Evolutionary conservation across 1,140 invertebrate genomes (phyloP).

Genomic region (Glossosoma conforme): DNA sequence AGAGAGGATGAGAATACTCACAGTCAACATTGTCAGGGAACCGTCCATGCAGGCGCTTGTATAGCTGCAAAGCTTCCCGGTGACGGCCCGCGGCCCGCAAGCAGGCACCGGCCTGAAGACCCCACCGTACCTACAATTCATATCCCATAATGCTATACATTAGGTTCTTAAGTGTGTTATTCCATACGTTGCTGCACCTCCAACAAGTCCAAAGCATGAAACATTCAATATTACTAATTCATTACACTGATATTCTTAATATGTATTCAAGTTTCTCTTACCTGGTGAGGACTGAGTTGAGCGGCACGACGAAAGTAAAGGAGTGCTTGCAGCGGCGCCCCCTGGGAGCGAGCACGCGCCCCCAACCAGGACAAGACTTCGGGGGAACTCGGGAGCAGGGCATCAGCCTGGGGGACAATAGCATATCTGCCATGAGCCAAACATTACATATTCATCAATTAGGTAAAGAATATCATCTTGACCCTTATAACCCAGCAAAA

Average conservation of each 20-base stretch:
- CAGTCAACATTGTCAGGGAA: slow-evolving; percentile 48
- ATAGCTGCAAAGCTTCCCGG: slow-evolving; percentile 43
- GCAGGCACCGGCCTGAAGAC: slow-evolving; percentile 43
- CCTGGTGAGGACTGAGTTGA: slow-evolving; percentile 40
- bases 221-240: not conserved
- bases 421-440: too few species aligned
- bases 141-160: not conserved
- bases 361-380: slow-evolving; percentile 44
- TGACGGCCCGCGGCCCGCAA: slow-evolving; percentile 44
- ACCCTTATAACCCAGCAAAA: too few species aligned
- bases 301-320: slow-evolving; percentile 43
- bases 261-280: slow-evolving; percentile 26
- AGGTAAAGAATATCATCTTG: too few species aligned
- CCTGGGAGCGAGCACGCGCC: slow-evolving; percentile 32
- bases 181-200: too few species aligned
- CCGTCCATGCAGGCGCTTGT: slow-evolving; percentile 43
- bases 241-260: not conserved
- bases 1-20: slow-evolving; percentile 35
- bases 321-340: slow-evolving; percentile 37
- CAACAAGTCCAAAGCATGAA: too few species aligned
- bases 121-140: slow-evolving; percentile 49
- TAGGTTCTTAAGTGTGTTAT: not conserved
- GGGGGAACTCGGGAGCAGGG: slow-evolving; percentile 41
- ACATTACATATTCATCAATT: too few species aligned
- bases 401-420: slow-evolving; percentile 38